Evolutionary conservation across 2,113 vertebrate genomes (phyloP).

Genomic region (Brienomyrus longianalis): DNA sequence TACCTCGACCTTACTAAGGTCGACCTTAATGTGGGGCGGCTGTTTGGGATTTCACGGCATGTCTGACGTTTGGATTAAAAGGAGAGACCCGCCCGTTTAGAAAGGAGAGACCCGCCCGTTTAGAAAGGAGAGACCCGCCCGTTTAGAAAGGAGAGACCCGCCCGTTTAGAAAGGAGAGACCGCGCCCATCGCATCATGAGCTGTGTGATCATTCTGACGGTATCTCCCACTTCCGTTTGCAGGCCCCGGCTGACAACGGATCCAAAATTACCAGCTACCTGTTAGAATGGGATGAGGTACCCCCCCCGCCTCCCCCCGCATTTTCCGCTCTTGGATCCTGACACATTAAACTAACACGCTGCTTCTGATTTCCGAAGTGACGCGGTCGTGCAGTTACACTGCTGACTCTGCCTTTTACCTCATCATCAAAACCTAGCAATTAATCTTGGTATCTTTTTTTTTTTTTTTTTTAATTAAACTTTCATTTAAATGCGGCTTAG

Average conservation of each 20-base stretch:
- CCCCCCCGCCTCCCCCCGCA: background rate
- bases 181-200: background rate
- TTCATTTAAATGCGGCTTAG: background rate
- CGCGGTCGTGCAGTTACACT: background rate
- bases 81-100: background rate
- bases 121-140: background rate
- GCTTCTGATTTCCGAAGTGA: background rate
- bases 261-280: conserved; percentile 97
- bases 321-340: background rate
- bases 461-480: background rate
- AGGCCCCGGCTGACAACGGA: conserved; percentile 91
- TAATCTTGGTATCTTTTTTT: background rate
- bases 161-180: background rate
- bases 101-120: background rate
- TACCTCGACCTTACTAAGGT: too few relatives aligned
- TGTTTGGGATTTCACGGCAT: background rate
- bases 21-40: background rate
- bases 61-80: background rate
- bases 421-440: background rate
- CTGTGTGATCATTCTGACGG: background rate
- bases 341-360: background rate
- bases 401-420: background rate
- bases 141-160: background rate
- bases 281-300: conserved; percentile 95
- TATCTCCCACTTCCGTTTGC: conserved; percentile 21